These are phyloP conservation scores for Thera britannica DNA, from an alignment of 2,888 invertebrate genomes.

Conservation along the genomic window DNA sequence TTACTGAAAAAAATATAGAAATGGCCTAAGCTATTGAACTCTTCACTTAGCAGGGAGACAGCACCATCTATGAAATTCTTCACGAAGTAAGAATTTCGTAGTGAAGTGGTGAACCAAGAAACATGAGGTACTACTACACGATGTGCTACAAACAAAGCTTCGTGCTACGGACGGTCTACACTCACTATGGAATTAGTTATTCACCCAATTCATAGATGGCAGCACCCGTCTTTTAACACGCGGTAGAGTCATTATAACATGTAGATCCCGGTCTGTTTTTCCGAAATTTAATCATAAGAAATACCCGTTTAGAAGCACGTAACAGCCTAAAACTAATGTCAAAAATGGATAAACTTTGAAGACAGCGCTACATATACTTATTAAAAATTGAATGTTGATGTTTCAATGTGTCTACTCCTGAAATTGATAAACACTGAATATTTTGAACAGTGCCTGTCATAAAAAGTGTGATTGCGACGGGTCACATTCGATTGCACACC, in stretches of 20 bases:
- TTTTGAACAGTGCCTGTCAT: constrained; percentile 16
- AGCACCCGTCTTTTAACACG: constrained; percentile 10
- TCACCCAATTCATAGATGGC: constrained; percentile 20
- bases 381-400: neutral
- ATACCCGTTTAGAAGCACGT: too few relatives aligned
- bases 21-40: neutral
- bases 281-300: too few relatives aligned
- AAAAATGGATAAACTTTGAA: too few relatives aligned
- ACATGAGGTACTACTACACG: neutral
- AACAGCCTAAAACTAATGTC: too few relatives aligned
- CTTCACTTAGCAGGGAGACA: neutral
- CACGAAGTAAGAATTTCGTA: too few relatives aligned
- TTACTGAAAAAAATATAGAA: too few relatives aligned
- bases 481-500: constrained; percentile 71
- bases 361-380: neutral
- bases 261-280: neutral
- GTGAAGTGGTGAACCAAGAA: neutral
- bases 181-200: neutral
- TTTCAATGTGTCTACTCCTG: constrained; percentile 5
- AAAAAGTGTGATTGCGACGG: constrained; percentile 54
- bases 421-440: constrained; percentile 16
- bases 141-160: constrained; percentile 1
- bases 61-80: constrained; percentile 13
- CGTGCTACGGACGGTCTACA: constrained; percentile 8
- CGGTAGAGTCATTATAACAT: neutral